Conservation (phyloP, 2,888 invertebrate species). For the Elmis aenea region DNA sequence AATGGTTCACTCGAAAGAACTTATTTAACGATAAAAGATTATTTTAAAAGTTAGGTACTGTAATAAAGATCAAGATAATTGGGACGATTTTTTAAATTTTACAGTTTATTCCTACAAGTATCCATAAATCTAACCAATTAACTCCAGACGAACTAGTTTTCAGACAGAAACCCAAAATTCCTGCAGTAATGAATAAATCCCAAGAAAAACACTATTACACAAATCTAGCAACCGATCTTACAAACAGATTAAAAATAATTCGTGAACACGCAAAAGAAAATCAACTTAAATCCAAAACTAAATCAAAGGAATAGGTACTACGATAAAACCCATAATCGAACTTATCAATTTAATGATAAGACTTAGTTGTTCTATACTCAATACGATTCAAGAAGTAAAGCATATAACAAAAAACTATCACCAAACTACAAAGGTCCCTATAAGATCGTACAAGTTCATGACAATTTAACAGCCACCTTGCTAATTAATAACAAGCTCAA, state of each 20-base stretch:
- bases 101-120: too few species aligned
- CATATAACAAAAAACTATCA: conserved; percentile 10
- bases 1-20: too few species aligned
- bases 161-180: conserved; percentile 13
- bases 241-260: conserved; percentile 9
- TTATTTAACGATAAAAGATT: too few species aligned
- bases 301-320: conserved; percentile 13
- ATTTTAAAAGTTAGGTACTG: too few species aligned
- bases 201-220: conserved; percentile 9
- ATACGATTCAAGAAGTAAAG: conserved; percentile 6
- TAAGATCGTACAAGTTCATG: conserved; percentile 12
- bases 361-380: conserved; percentile 11
- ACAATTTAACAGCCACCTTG: conserved; percentile 3
- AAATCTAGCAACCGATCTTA: conserved; percentile 7
- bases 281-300: conserved; percentile 10
- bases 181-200: conserved; percentile 7
- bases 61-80: too few species aligned
- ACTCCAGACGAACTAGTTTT: too few species aligned
- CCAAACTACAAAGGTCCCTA: conserved; percentile 12
- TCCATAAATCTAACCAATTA: too few species aligned
- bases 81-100: too few species aligned
- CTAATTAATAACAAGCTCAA: conserved; percentile 1
- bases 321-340: conserved; percentile 14
- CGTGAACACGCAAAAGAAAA: conserved; percentile 12
- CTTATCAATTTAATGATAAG: conserved; percentile 9